phyloP scores from a whole-genome alignment of 2,888 invertebrate genomes.

The Dromius quadrimaculatus region DNA sequence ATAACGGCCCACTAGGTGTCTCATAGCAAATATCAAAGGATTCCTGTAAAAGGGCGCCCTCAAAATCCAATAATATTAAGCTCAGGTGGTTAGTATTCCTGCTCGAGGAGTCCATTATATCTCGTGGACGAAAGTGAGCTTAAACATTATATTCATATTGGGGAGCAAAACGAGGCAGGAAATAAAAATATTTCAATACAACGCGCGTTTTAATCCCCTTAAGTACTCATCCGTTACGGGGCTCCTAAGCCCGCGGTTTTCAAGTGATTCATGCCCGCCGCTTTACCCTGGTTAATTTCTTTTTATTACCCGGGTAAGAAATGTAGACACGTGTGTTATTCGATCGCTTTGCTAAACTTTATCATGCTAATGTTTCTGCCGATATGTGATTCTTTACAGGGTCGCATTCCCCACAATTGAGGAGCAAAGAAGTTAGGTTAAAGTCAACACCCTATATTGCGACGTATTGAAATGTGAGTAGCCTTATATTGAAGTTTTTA shows the following conservation, averaged over 20 bases:
- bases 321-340: not conserved
- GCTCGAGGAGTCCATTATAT: not conserved
- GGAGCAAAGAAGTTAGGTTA: no score
- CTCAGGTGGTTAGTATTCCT: no score
- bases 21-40: no score
- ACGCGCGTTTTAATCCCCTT: conserved; percentile 67
- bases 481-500: no score
- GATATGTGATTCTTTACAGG: conserved; percentile 49
- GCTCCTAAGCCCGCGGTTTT: conserved; percentile 55
- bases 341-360: not conserved
- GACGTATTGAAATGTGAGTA: no score
- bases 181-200: conserved; percentile 56
- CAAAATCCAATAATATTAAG: no score
- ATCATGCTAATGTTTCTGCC: conserved; percentile 41
- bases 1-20: not conserved
- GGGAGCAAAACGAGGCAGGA: conserved; percentile 43
- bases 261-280: conserved; percentile 65
- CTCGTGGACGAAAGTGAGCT: conserved; percentile 52
- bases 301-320: conserved; percentile 40
- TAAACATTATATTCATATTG: conserved; percentile 62
- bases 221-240: conserved; percentile 66
- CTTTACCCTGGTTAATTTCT: conserved; percentile 43
- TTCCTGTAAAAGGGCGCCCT: no score
- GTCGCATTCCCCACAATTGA: no score
- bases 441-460: no score